These are phyloP conservation scores for Ochlodes sylvanus DNA, from an alignment of 2,888 invertebrate species.

Conservation along the genomic window DNA sequence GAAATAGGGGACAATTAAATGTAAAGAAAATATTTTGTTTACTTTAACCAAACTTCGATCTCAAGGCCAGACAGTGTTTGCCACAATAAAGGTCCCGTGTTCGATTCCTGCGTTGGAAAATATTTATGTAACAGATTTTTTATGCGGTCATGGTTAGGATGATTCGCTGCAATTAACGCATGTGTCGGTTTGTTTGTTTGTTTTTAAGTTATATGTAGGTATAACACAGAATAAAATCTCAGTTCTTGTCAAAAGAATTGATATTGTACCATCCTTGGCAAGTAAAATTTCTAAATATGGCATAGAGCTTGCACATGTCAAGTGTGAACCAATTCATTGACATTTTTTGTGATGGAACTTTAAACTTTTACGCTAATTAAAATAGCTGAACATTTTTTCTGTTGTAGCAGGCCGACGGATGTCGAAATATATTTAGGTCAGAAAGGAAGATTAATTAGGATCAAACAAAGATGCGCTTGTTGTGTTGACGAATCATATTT, in stretches of 20 bases:
- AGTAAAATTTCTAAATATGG: constrained; percentile 39
- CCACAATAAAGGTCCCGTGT: no score
- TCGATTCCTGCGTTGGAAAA: no score
- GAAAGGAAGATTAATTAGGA: constrained; percentile 73
- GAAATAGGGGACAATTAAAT: no score
- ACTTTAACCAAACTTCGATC: no score
- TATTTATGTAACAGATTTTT: no score
- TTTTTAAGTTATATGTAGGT: no score
- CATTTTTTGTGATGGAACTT: constrained; percentile 67
- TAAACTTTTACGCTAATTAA: constrained; percentile 80
- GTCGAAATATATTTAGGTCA: constrained; percentile 71
- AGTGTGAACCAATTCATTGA: constrained; percentile 66
- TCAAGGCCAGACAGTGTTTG: background rate
- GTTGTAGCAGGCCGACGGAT: constrained; percentile 66
- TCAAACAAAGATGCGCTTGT: constrained; percentile 65
- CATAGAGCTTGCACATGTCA: constrained; percentile 52
- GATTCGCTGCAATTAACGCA: no score
- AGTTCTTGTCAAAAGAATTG: background rate
- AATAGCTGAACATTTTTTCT: constrained; percentile 79
- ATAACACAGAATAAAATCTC: no score
- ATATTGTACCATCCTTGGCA: constrained; percentile 16
- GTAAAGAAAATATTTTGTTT: no score
- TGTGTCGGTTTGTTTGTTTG: no score
- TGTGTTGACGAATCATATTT: constrained; percentile 68
- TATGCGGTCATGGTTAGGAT: no score